A percentile compares a stretch with the other conserved stretches of the same genome.
phyloP scores from a whole-genome alignment of 2,888 invertebrate species.

The Chelonus formosanus region DNA sequence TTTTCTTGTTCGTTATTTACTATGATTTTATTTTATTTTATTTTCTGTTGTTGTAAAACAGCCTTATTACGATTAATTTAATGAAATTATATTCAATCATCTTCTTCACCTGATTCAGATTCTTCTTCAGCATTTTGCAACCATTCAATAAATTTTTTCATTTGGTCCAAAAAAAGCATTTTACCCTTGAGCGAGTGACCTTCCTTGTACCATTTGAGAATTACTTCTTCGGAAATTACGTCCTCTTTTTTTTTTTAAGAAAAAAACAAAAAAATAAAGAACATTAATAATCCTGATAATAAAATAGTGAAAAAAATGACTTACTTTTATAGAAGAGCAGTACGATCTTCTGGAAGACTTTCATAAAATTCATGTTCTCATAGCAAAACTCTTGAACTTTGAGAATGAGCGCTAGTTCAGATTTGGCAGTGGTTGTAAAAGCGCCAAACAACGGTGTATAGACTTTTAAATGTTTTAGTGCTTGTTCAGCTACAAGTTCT shows the following conservation, averaged over 20 bases:
- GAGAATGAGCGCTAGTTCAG: conserved; percentile 87
- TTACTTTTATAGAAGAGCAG: conserved; percentile 94
- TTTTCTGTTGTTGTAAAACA: neutral
- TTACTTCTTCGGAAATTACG: conserved; percentile 93
- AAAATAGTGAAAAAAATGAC: conserved; percentile 43
- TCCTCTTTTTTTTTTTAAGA: conserved; percentile 79
- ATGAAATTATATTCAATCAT: conserved; percentile 58
- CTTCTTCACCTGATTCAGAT: conserved; percentile 71
- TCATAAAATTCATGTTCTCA: conserved; percentile 99
- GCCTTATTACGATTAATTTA: neutral
- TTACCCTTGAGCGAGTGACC: conserved; percentile 94
- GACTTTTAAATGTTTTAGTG: conserved; percentile 86
- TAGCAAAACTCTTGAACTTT: conserved; percentile 98
- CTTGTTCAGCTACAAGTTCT: conserved; percentile 94
- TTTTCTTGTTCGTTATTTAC: neutral
- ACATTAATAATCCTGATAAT: too few species aligned
- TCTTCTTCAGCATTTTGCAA: conserved; percentile 95
- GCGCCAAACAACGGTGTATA: conserved; percentile 88
- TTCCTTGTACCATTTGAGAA: conserved; percentile 96
- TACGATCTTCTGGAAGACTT: conserved; percentile 96
- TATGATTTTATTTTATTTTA: too few species aligned
- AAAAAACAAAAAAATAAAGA: conserved; percentile 41
- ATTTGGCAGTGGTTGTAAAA: conserved; percentile 85
- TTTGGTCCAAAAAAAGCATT: conserved; percentile 97
- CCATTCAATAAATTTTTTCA: conserved; percentile 98